Base-by-base conservation (phyloP, 2,888 invertebrate species). In the Pollenia angustigena region DNA sequence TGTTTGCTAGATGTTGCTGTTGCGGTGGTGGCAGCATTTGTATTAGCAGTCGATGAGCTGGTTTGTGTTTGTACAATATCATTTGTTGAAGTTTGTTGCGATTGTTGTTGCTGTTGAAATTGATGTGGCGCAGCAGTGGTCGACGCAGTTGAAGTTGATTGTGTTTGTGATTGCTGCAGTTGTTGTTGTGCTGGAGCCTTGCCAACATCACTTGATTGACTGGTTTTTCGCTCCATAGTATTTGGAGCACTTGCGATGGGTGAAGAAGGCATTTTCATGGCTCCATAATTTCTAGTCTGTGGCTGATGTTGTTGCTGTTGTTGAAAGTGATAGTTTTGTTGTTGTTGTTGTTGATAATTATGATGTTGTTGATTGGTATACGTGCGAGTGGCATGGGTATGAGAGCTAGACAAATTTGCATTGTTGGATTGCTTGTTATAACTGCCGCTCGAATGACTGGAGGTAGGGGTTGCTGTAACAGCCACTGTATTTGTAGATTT, bases 31-130 rank as follows among this genome's bases (percentile, higher is more conserved):
- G 90, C 2, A 89, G 94, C 94, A 92, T 95, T 92, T 40, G 60
- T 10, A 46, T 10, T 92, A 89, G 92, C 91, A 88, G 91, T 90
- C 90, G 95, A 94, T 18, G 94, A 94, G 1, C 94, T 94, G 0
- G 94, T 93, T 76, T 90, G 75, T 48, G 93, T 94, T 23, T 94
- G 94, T 4, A 94, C 94, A 94, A 94, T 7, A 94, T 93, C 68
- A 79, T 80, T 69, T 9, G 87, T 78, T 3, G 94, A 93, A 1
- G 81, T 89, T 92, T 0, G 94, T 93, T 1, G 85, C 12, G 79
- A 58, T 18, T 18, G 18, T 87, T 82, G 81, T 44, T 76, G 85
- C 79, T 81, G 74, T 83, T 87, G 85, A 62, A 81, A 85, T 81
- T 83, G 87, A 78, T 87, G 81, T 3, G 87, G 87, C 2, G 74